Evolutionary conservation across 2,888 invertebrate genomes (phyloP).

Genomic region (Minunthozetes semirufus): DNA sequence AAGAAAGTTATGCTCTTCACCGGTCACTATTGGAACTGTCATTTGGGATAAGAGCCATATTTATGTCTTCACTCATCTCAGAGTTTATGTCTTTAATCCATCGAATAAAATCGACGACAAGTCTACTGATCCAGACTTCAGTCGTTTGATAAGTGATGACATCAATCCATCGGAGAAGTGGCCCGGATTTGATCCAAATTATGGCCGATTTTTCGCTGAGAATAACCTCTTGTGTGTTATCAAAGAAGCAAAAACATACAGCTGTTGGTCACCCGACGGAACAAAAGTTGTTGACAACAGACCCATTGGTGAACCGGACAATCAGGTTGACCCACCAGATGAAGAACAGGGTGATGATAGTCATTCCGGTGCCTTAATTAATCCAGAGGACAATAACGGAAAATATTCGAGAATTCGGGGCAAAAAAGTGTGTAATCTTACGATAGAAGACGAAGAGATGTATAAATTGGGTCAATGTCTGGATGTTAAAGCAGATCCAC

Average conservation of each 20-base stretch:
- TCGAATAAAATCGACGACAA: not conserved
- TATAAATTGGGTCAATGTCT: not conserved
- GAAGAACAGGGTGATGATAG: not conserved
- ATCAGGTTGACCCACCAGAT: not conserved
- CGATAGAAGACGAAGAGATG: conserved; percentile 1
- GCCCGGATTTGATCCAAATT: conserved; percentile 15
- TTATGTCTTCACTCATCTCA: not conserved
- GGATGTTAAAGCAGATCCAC: not conserved
- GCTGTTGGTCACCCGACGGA: conserved; percentile 12
- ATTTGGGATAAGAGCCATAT: not conserved
- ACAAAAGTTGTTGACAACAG: not conserved
- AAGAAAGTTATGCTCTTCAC: not conserved
- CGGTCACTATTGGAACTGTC: not conserved
- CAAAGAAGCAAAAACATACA: not conserved
- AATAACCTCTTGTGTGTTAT: conserved; percentile 10
- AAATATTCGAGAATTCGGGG: conserved; percentile 3
- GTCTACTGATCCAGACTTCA: not conserved
- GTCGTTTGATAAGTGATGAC: not conserved
- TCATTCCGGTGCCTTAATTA: not conserved
- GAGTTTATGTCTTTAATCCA: not conserved
- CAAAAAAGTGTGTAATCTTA: not conserved
- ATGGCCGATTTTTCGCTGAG: conserved; percentile 5
- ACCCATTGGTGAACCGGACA: not conserved
- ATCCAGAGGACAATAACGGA: conserved; percentile 13
- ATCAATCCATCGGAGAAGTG: not conserved